phyloP scores from a whole-genome alignment of 2,888 invertebrate genomes.

The Molorchus minor region DNA sequence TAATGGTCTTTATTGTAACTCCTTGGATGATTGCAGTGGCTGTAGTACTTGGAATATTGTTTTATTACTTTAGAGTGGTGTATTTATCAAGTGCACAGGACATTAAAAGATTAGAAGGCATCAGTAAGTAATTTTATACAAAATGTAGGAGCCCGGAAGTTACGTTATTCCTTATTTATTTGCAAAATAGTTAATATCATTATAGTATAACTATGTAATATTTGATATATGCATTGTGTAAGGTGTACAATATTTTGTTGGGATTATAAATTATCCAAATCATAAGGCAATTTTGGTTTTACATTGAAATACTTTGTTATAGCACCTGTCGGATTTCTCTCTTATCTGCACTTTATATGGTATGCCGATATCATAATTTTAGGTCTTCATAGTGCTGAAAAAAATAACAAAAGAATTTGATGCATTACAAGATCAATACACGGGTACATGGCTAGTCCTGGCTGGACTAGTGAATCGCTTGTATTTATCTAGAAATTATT shows the following conservation, averaged over 20 bases:
- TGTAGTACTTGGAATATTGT: conserved; percentile 69
- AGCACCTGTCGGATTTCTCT: conserved; percentile 91
- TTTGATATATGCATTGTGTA: no score
- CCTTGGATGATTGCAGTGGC: conserved; percentile 75
- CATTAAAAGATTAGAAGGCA: conserved; percentile 72
- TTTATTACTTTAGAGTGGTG: conserved; percentile 71
- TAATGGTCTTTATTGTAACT: conserved; percentile 76
- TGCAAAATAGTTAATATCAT: no score
- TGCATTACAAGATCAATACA: conserved; percentile 74
- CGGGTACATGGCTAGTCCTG: conserved; percentile 70
- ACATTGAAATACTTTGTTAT: no score
- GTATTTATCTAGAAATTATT: conserved; percentile 72
- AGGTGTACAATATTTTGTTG: no score
- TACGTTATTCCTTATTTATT: no score
- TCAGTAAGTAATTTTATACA: conserved; percentile 61
- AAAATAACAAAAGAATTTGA: conserved; percentile 81
- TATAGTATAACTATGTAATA: no score
- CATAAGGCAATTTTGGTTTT: no score
- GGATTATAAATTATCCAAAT: no score
- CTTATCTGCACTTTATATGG: conserved; percentile 89
- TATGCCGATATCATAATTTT: conserved; percentile 72
- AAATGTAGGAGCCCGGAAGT: no score
- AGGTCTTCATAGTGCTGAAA: conserved; percentile 79
- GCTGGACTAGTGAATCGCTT: conserved; percentile 71
- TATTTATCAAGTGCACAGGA: conserved; percentile 78